A percentile compares a stretch with the other conserved stretches of the same genome.
Evolutionary conservation across 2,797 vertebrate species (phyloP).

Genomic region (Gymnothorax reevesii): DNA sequence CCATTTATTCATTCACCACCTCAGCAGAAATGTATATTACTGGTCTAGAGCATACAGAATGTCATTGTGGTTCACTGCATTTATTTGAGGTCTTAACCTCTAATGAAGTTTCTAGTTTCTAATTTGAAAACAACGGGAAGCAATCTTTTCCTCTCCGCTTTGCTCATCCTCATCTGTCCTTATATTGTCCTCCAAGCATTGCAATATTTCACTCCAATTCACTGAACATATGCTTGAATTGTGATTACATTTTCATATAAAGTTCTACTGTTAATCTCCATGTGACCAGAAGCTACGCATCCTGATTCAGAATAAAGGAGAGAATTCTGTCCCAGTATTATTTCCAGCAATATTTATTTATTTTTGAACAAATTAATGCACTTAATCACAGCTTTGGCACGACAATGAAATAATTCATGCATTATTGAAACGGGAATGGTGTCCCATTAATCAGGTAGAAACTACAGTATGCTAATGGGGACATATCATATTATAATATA

Average conservation of each 20-base stretch:
- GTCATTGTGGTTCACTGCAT: background rate
- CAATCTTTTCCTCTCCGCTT: background rate
- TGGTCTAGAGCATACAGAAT: background rate
- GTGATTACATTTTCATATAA: background rate
- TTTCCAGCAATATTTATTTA: conserved; percentile 50
- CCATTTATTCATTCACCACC: background rate
- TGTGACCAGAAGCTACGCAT: conserved; percentile 7
- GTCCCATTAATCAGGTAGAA: conserved; percentile 70
- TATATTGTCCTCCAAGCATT: conserved; percentile 31
- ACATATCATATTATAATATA: conserved; percentile 67
- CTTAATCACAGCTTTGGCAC: conserved; percentile 61
- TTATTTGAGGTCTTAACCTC: background rate
- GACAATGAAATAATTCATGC: conserved; percentile 68
- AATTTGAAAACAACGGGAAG: background rate
- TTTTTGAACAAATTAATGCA: conserved; percentile 48
- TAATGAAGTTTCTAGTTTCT: background rate
- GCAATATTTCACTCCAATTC: conserved; percentile 17
- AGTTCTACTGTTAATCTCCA: conserved; percentile 33
- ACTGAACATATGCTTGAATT: background rate
- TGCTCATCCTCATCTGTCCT: conserved; percentile 1
- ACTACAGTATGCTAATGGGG: conserved; percentile 54
- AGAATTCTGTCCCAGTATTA: conserved; percentile 39
- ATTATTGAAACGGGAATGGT: conserved; percentile 64
- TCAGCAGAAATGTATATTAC: background rate
- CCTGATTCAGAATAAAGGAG: background rate